Evolutionary conservation across 2,113 vertebrate species (phyloP).

Genomic region (Hoplias malabaricus): DNA sequence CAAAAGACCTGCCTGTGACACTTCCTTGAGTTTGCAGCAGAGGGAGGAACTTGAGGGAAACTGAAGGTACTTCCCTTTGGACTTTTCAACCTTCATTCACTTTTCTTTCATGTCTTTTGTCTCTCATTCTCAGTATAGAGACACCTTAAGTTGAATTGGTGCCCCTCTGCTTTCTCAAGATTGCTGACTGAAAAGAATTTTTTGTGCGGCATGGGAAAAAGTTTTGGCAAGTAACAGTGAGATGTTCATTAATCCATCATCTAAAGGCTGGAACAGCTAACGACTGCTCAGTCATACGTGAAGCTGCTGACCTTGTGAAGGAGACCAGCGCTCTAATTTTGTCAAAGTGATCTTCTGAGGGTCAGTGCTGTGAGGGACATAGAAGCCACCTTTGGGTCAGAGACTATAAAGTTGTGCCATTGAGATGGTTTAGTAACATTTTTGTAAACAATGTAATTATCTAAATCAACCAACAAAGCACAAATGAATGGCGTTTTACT

Average conservation of each 20-base stretch:
- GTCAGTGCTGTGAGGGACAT: neutral
- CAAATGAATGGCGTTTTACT: slow-evolving; percentile 19
- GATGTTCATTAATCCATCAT: neutral
- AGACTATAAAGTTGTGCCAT: neutral
- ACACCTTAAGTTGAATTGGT: neutral
- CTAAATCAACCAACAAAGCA: slow-evolving; percentile 38
- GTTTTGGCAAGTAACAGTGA: neutral
- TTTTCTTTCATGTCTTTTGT: slow-evolving; percentile 14
- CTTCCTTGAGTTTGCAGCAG: neutral
- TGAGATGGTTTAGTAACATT: slow-evolving; percentile 15
- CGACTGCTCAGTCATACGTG: neutral
- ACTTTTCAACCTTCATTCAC: neutral
- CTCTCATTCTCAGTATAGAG: neutral
- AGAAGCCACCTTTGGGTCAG: neutral
- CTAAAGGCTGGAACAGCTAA: neutral
- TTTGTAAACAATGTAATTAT: slow-evolving; percentile 34
- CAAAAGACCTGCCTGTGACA: slow-evolving; percentile 16
- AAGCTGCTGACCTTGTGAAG: neutral
- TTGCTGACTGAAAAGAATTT: neutral
- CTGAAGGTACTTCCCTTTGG: neutral
- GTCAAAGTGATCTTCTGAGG: neutral
- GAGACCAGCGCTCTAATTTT: neutral
- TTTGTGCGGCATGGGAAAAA: neutral
- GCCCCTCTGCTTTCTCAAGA: neutral
- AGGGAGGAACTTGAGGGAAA: neutral